Conservation (phyloP, 2,888 invertebrate species). For the Eupsilia transversa region DNA sequence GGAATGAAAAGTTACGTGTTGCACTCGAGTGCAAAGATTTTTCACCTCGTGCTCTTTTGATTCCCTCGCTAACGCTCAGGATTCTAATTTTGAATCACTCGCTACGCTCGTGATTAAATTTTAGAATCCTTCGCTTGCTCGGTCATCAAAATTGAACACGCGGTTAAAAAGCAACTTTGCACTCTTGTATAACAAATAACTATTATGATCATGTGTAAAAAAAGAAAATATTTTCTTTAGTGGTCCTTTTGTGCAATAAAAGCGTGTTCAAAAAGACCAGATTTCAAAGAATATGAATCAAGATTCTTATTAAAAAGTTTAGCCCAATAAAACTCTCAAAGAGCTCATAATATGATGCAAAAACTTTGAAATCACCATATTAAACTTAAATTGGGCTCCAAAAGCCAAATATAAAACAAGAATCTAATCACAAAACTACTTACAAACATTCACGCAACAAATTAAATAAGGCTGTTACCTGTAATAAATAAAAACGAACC, state of each 20-base stretch:
- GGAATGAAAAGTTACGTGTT: too few relatives aligned
- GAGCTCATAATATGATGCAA: neutral
- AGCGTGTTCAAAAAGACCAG: neutral
- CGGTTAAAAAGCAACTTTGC: too few relatives aligned
- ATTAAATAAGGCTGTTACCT: constrained; percentile 18
- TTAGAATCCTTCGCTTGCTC: too few relatives aligned
- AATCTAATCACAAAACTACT: constrained; percentile 18
- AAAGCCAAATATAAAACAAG: constrained; percentile 6
- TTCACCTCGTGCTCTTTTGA: too few relatives aligned
- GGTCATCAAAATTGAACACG: too few relatives aligned
- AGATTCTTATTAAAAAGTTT: constrained; percentile 16
- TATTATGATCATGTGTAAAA: too few relatives aligned
- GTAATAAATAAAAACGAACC: constrained; percentile 24
- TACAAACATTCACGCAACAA: constrained; percentile 22
- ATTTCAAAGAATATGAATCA: neutral
- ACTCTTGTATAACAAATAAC: too few relatives aligned
- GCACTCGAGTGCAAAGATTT: too few relatives aligned
- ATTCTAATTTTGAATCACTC: too few relatives aligned
- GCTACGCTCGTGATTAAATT: too few relatives aligned
- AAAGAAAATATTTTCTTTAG: neutral
- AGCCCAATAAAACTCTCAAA: neutral
- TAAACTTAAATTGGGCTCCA: neutral
- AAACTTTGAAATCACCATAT: constrained; percentile 3
- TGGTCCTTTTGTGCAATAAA: neutral
- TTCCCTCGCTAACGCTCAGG: too few relatives aligned